Evolutionary conservation across 2,797 vertebrate genomes (phyloP).

Genomic region (Chaunax sp.): DNA sequence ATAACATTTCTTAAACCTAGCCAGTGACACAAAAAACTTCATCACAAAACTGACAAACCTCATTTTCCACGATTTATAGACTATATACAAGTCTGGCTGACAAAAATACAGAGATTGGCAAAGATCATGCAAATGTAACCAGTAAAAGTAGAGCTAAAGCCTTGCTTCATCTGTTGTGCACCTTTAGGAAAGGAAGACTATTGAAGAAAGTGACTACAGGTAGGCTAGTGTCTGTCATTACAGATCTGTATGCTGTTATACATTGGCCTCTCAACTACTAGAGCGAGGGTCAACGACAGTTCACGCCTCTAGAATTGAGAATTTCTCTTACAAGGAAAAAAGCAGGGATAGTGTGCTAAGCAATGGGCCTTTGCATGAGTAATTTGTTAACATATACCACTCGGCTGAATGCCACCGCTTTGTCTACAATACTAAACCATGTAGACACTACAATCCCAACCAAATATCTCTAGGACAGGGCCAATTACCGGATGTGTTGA

Average conservation of each 20-base stretch:
- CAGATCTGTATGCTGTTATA: background rate
- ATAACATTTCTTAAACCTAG: slow-evolving; percentile 4
- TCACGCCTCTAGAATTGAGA: background rate
- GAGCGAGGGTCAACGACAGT: background rate
- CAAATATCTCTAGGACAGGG: slow-evolving; percentile 10
- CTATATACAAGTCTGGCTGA: background rate
- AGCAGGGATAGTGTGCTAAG: slow-evolving; percentile 28
- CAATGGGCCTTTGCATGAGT: slow-evolving; percentile 59
- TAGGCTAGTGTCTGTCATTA: slow-evolving; percentile 1
- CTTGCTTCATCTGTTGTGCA: slow-evolving; percentile 10
- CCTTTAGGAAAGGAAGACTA: slow-evolving; percentile 9
- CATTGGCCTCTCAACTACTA: background rate
- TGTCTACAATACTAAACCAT: slow-evolving; percentile 25
- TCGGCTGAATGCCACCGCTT: slow-evolving; percentile 46
- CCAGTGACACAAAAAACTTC: slow-evolving; percentile 8
- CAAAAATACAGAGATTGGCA: background rate
- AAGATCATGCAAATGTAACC: background rate
- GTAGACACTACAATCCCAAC: slow-evolving; percentile 2
- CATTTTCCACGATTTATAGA: background rate
- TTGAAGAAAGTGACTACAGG: slow-evolving; percentile 21
- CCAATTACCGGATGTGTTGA: slow-evolving; percentile 7
- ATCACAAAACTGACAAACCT: slow-evolving; percentile 21
- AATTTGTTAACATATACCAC: slow-evolving; percentile 42
- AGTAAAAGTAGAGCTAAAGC: background rate
- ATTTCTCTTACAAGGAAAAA: slow-evolving; percentile 7